These are phyloP conservation scores for Ramphastos sulfuratus DNA, from an alignment of 2,113 vertebrate species.

Conservation along the genomic window DNA sequence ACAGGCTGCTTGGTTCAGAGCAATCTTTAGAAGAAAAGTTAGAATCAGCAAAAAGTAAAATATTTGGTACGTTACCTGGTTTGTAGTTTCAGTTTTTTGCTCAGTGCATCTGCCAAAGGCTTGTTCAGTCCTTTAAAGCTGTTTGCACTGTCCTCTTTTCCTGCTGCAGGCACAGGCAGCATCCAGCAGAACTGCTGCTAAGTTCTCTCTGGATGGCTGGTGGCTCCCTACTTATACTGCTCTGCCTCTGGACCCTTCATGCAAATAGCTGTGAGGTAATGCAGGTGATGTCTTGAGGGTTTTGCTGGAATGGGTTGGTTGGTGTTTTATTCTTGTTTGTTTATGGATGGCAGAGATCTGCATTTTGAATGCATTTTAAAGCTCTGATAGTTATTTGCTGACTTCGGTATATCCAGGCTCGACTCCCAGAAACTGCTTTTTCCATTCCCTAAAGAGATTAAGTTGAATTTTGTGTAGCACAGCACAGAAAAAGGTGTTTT, in stretches of 20 bases:
- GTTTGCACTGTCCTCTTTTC: constrained; percentile 29
- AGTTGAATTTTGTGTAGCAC: constrained; percentile 7
- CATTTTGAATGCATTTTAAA: constrained; percentile 25
- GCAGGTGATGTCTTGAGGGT: constrained; percentile 54
- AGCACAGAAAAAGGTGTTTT: background rate
- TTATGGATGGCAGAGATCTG: constrained; percentile 74
- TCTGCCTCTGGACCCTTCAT: constrained; percentile 70
- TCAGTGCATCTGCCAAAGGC: constrained; percentile 10
- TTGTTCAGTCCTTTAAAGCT: constrained; percentile 22
- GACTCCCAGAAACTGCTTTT: background rate
- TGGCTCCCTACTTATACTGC: constrained; percentile 62
- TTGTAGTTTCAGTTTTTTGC: constrained; percentile 42
- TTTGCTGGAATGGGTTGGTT: background rate
- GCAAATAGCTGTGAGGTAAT: constrained; percentile 73
- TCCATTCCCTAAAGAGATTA: background rate
- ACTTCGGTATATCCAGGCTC: background rate
- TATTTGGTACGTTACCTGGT: constrained; percentile 54
- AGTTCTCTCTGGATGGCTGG: constrained; percentile 9
- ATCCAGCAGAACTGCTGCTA: constrained; percentile 22
- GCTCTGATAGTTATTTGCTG: background rate
- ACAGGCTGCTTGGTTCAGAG: background rate
- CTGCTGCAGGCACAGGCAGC: background rate
- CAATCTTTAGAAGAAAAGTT: background rate
- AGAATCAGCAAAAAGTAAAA: constrained; percentile 18
- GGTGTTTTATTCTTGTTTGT: background rate